phyloP scores from a whole-genome alignment of 1,140 invertebrate species.

The Thalassaphorura encarpata region DNA sequence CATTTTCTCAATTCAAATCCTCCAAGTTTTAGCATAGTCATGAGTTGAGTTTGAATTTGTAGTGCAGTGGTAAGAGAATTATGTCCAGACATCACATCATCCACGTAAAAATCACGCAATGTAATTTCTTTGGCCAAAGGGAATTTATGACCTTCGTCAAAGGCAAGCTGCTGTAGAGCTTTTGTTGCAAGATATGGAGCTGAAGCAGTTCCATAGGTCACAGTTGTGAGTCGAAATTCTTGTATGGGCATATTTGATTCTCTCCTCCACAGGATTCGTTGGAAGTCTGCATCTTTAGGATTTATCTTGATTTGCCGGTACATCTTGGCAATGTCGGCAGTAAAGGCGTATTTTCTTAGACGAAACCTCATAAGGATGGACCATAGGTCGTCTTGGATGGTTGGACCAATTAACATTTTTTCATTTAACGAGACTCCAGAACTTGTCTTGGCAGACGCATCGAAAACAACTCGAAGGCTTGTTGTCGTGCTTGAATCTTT shows the following conservation, averaged over 20 bases:
- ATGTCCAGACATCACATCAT: neutral
- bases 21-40: neutral
- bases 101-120: slow-evolving; percentile 8
- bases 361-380: slow-evolving; percentile 26
- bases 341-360: slow-evolving; percentile 15
- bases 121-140: neutral
- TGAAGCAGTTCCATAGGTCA: slow-evolving; percentile 36
- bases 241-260: slow-evolving; percentile 30
- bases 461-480: slow-evolving; percentile 25
- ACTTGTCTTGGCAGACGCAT: slow-evolving; percentile 14
- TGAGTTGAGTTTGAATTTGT: too few species aligned
- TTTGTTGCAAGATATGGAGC: slow-evolving; percentile 36
- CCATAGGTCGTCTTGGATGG: slow-evolving; percentile 29
- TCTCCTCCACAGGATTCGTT: slow-evolving; percentile 38
- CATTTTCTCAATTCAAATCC: slow-evolving; percentile 8
- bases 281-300: slow-evolving; percentile 22
- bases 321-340: slow-evolving; percentile 34
- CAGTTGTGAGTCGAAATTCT: slow-evolving; percentile 29
- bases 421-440: slow-evolving; percentile 36
- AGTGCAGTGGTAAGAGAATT: too few species aligned
- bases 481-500: slow-evolving; percentile 20
- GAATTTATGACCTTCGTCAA: slow-evolving; percentile 28
- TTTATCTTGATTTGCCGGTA: slow-evolving; percentile 23
- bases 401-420: slow-evolving; percentile 34
- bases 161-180: slow-evolving; percentile 31